Percentiles rank a stretch among this genome's conserved stretches.
Conservation (phyloP, 1,140 invertebrate species). For the Hyphantria cunea region DNA sequence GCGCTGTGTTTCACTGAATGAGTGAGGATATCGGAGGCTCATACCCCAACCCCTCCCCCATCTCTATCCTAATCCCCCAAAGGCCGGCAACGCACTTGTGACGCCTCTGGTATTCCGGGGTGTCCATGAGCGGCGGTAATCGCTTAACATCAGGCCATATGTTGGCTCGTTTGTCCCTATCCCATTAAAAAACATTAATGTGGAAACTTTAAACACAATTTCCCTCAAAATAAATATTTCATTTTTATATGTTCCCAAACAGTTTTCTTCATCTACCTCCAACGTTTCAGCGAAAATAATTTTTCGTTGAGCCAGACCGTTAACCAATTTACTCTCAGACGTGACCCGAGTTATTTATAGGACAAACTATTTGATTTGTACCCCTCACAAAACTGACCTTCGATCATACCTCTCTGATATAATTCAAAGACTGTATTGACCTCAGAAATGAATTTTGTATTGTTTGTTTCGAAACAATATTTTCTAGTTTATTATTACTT, state of each 20-base stretch:
- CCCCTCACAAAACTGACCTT: constrained; percentile 30
- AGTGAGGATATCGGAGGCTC: too few relatives aligned
- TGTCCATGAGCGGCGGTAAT: too few relatives aligned
- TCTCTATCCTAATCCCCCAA: too few relatives aligned
- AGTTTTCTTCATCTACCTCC: constrained; percentile 25
- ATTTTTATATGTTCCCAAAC: constrained; percentile 32
- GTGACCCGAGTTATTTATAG: constrained; percentile 33
- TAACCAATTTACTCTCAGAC: constrained; percentile 32
- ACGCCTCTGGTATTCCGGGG: too few relatives aligned
- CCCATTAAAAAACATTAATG: too few relatives aligned
- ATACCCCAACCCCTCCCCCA: too few relatives aligned
- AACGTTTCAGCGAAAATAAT: constrained; percentile 30
- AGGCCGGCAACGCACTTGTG: too few relatives aligned
- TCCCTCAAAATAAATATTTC: constrained; percentile 6
- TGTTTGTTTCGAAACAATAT: constrained; percentile 27
- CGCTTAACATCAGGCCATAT: too few relatives aligned
- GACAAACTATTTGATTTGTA: constrained; percentile 34
- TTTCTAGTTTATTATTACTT: constrained; percentile 14
- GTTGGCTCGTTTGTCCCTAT: too few relatives aligned
- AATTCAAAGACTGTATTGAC: constrained; percentile 35
- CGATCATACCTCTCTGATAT: constrained; percentile 30
- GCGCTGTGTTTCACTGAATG: too few relatives aligned
- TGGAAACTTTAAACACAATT: constrained; percentile 23
- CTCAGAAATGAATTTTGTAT: constrained; percentile 33
- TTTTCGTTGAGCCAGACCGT: constrained; percentile 27